phyloP scores from a whole-genome alignment of 2,797 vertebrate species.

The Morus bassanus region DNA sequence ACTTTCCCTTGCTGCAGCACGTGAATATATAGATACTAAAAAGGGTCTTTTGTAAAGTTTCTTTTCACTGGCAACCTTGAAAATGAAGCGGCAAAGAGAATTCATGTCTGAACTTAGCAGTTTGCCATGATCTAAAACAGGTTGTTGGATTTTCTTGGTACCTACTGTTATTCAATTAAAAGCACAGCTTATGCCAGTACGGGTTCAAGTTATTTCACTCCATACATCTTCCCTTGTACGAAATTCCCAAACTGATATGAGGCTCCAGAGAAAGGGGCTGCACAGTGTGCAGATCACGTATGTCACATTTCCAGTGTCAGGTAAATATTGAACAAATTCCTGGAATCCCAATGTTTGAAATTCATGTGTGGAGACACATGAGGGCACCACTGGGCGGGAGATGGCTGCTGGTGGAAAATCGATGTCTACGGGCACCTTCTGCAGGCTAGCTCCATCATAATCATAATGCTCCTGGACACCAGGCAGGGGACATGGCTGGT shows the following conservation, averaged over 20 bases:
- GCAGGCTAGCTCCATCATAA: neutral
- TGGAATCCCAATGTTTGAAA: neutral
- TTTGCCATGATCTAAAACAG: neutral
- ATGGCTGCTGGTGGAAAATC: neutral
- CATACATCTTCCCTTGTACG: neutral
- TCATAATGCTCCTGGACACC: neutral
- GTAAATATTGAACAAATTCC: neutral
- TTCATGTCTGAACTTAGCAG: neutral
- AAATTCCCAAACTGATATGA: neutral
- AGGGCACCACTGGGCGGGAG: conserved; percentile 38
- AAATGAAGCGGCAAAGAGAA: neutral
- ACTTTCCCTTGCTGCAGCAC: neutral
- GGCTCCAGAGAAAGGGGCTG: neutral
- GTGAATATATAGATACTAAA: neutral
- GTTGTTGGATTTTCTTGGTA: neutral
- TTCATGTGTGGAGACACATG: conserved; percentile 28
- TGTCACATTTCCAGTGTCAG: neutral
- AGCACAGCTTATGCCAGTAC: neutral
- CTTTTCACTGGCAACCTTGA: neutral
- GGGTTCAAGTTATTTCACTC: neutral
- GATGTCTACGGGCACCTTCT: neutral
- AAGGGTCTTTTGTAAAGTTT: neutral
- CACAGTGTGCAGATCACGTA: rapidly evolving
- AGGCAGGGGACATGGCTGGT: neutral
- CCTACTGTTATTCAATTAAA: neutral